These are phyloP conservation scores for Eulemur rubriventer DNA, from an alignment of 2,797 vertebrate species.

Conservation along the genomic window DNA sequence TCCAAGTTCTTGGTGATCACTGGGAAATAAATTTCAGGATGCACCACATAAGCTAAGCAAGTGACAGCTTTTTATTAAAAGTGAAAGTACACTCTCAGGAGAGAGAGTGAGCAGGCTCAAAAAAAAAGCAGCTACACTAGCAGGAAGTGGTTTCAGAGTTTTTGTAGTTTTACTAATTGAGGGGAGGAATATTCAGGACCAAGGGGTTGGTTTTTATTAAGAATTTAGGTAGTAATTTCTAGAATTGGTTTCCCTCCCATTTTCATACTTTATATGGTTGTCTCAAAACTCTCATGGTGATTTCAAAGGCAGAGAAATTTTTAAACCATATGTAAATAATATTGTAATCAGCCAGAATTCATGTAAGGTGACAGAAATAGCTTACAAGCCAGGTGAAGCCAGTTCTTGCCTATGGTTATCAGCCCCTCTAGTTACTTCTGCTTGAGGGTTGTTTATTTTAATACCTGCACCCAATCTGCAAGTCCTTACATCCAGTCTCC, in stretches of 20 bases:
- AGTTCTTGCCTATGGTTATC: not conserved
- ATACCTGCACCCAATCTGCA: not conserved
- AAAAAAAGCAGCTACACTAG: not conserved
- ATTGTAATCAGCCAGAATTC: not conserved
- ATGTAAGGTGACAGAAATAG: not conserved
- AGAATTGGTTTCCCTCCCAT: not conserved
- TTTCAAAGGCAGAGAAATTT: not conserved
- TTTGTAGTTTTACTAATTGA: not conserved
- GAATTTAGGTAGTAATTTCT: not conserved
- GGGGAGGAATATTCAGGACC: not conserved
- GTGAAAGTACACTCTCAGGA: not conserved
- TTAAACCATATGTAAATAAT: not conserved
- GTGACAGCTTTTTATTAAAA: not conserved
- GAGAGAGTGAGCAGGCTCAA: not conserved
- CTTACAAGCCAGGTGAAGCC: not conserved
- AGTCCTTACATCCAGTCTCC: not conserved
- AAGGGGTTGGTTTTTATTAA: not conserved
- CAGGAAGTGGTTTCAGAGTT: not conserved
- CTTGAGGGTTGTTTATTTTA: not conserved
- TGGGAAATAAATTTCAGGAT: not conserved
- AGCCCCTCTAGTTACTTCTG: not conserved
- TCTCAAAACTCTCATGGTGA: not conserved
- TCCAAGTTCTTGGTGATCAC: not conserved
- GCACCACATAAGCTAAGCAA: not conserved
- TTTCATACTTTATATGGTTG: not conserved